Base-by-base conservation (phyloP, 2,888 invertebrate species). In the Yponomeuta malinellus region DNA sequence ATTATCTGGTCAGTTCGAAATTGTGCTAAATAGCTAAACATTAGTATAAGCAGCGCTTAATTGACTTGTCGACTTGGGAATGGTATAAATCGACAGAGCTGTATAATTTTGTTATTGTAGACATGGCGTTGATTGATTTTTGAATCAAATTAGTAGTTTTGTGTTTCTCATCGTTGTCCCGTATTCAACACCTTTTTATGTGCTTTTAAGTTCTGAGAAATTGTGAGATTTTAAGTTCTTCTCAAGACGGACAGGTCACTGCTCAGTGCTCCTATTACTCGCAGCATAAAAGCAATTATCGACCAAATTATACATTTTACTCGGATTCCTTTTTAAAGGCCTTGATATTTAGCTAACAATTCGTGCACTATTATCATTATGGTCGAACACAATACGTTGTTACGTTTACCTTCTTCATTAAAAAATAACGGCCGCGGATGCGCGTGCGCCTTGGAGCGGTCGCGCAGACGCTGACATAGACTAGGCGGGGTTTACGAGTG, bases 321-420 rank as follows among this genome's bases (percentile, higher is more conserved):
- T 43, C 43, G 5, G 43, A 43, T 43, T 43, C 43, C 43, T 43
- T 43, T 43, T 43, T 43, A 8, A 80, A 79, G 77, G 81, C 85
- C 86, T 87, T 87, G 86, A 86, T 87, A 87, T 84, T 84, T 81
- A 75, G 82, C 86, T 2, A 29, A 68, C 68, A 68, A 68, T 59
- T 68, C 37, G 67, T 67, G 43, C 68, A 5, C 48, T 48, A 68
- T 68, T 68, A 68, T 68, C 31, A 68, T 68, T 68, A 68, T 68
- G 23, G 68, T 52, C 48, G 29, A 48, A 52, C 43, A 68, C 68
- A 68, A 68, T 68, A 68, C 68, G 52, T 68, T 68, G 33, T 68
- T 68, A 70, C 23, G 63, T 70, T 72, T 72, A 65, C 68, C 63
- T 68, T 43, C 76, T 77, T 77, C 75, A 78, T 79, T 80, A 77